Base-by-base conservation (phyloP, 2,113 vertebrate species). In the Takifugu flavidus region DNA sequence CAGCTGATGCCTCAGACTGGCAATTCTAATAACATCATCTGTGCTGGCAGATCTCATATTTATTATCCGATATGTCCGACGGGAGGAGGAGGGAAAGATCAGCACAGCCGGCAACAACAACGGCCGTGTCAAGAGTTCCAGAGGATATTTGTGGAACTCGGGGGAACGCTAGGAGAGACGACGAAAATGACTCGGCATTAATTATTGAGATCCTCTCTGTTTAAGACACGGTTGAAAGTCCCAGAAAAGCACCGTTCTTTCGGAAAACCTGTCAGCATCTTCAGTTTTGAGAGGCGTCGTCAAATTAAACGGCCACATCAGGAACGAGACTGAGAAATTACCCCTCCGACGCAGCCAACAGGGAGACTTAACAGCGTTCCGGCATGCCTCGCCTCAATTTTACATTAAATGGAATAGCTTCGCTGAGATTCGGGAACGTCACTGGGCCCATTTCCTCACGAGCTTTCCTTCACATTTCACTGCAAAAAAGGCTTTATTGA, bases 11-110 rank as follows among this genome's bases (percentile, higher is more conserved):
- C 76, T 78, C 71, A 44, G 78, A 79, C 79, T 82, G 84, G 87
- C 68, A 73, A 80, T 62, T 78, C 70, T 75, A 82, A 84, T 86
- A 83, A 77, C 82, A 69, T 89, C 80, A 88, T 87, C 80, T 86
- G 83, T 57, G 74, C 73, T 75, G 69, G 62, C 82, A 71, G 74
- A 86, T 77, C 77, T 77, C 65, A 67, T 74, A 70, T 81, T 84
- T 89, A 85, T 84, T 87, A 78, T 76, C 80, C 80, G 85, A 84
- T 82, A 79, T 82, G 80, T 78, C 78, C 66, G 54, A 34, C 13
- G 74, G 74, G 78, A 82, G 58, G 26, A 53, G 51, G 14, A 28
- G 61, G 58, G 53, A 65, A 73, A 84, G 78, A 81, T 79, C 70
- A 67, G 53, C 66, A 54, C 74, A 65, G 66, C 76, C 59, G 78